Evolutionary conservation across 2,888 invertebrate genomes (phyloP).

Genomic region (Hirtodrosophila confusa): DNA sequence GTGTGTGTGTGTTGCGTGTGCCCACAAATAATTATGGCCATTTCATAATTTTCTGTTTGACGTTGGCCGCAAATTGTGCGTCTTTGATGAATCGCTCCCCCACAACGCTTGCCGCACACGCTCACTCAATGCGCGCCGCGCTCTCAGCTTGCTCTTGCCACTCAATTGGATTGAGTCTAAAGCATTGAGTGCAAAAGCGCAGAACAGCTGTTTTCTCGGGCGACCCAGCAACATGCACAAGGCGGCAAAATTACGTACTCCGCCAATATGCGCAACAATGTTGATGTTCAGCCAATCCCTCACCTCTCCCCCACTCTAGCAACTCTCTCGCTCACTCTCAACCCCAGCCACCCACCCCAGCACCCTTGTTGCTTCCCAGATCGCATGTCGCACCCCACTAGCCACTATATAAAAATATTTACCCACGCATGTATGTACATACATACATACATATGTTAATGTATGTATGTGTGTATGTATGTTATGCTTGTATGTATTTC

Average conservation of each 20-base stretch:
- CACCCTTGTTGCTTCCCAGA: conserved; percentile 12
- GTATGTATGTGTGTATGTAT: conserved; percentile 1
- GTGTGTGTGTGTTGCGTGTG: conserved; percentile 26
- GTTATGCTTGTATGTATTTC: conserved; percentile 9
- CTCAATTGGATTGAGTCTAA: conserved; percentile 18
- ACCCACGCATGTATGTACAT: not conserved
- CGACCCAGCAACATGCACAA: conserved; percentile 42
- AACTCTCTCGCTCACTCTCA: not conserved
- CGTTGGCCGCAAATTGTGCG: conserved; percentile 23
- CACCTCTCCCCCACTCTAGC: not conserved
- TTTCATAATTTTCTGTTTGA: conserved; percentile 51
- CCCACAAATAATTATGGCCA: conserved; percentile 50
- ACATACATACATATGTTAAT: not conserved
- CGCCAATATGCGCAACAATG: conserved; percentile 56
- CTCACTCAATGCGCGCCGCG: conserved; percentile 3
- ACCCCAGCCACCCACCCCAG: not conserved
- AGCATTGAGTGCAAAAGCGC: conserved; percentile 27
- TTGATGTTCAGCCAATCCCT: conserved; percentile 20
- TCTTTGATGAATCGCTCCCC: conserved; percentile 32
- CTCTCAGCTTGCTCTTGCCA: conserved; percentile 1
- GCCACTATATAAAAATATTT: conserved; percentile 12
- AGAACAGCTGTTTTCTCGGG: conserved; percentile 45
- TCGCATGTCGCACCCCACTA: conserved; percentile 50
- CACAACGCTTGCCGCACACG: conserved; percentile 18
- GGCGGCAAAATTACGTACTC: conserved; percentile 46